Conservation (phyloP, 2,888 invertebrate species). For the Thecocarcelia acutangulata region DNA sequence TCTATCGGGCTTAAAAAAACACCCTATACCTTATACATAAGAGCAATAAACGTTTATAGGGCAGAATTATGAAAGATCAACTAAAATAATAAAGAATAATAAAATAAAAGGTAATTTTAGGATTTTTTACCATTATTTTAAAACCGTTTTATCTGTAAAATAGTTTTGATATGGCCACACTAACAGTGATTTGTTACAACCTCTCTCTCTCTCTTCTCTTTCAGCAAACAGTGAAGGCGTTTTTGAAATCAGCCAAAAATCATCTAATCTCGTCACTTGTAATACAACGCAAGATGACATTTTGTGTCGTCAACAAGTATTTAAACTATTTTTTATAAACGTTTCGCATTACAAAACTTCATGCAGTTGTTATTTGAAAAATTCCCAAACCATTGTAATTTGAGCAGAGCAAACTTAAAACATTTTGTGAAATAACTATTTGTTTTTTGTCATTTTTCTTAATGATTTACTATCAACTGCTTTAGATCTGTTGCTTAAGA, state of each 20-base stretch:
- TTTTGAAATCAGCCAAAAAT: constrained; percentile 7
- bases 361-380: constrained; percentile 11
- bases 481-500: constrained; percentile 19
- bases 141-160: too few relatives aligned
- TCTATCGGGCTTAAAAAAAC: too few relatives aligned
- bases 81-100: too few relatives aligned
- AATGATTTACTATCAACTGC: not conserved
- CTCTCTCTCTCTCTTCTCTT: constrained; percentile 11
- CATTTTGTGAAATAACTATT: too few relatives aligned
- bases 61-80: too few relatives aligned
- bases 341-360: constrained; percentile 25
- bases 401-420: constrained; percentile 27
- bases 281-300: constrained; percentile 16
- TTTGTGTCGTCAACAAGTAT: constrained; percentile 17
- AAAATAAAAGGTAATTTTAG: too few relatives aligned
- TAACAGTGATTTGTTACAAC: constrained; percentile 57
- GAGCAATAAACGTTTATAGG: too few relatives aligned
- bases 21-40: too few relatives aligned
- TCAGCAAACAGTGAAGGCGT: not conserved
- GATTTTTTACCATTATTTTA: too few relatives aligned
- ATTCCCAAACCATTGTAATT: constrained; percentile 41
- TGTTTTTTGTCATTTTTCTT: not conserved
- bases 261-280: constrained; percentile 13
- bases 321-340: not conserved
- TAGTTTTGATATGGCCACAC: too few relatives aligned